Evolutionary conservation across 2,888 invertebrate genomes (phyloP), one percentile per base, ranked within the genome.

Genomic region (Agonopterix subpropinquella): DNA sequence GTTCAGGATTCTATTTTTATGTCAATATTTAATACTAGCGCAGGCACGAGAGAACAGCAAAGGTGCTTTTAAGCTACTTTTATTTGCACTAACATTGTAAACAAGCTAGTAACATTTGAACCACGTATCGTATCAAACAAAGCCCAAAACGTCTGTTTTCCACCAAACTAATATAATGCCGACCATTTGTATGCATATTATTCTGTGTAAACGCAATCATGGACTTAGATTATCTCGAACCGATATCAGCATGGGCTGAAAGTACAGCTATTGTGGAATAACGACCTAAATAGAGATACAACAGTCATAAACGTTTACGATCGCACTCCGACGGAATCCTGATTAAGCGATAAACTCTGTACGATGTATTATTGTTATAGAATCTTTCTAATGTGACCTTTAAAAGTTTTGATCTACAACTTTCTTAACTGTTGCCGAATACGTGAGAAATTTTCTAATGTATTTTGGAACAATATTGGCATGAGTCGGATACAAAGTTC

Each of bases 301-400:
- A 53, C 55, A 56, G 47, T 51, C 57, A 56, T 63, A 61, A 66
- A 64, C 59, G 60, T 64, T 66, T 64, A 66, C 55, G 59, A 55
- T 49, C 49, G 52, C 53, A 56, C 56, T 59, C 55, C 53, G 57
- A 63, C 56, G 49, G 61, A 58, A 62, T 59, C 55, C 55, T 53
- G 59, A 63, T 64, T 63, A 63, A 61, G 56, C 59, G 56, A 58
- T 54, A 56, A 56, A 53, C 51, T 42, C 50, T 43, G 28, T 28
- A 28, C 1, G 28, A 28, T 28, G 28, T 28, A 28, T 28, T 28
- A 28, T 28, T 28, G 28, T 28, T 28, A 28, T 28, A 28, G 28
- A 28, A 28, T 28, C 28, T 28, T 28, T 28, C 28, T 28, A 28
- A 28, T 28, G 28, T 28, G 28, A 28, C 28, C 28, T 28, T 28